Evolutionary conservation across 2,888 invertebrate genomes (phyloP), one percentile per base, ranked within the genome.

Genomic region (Hoplodrina ambigua): DNA sequence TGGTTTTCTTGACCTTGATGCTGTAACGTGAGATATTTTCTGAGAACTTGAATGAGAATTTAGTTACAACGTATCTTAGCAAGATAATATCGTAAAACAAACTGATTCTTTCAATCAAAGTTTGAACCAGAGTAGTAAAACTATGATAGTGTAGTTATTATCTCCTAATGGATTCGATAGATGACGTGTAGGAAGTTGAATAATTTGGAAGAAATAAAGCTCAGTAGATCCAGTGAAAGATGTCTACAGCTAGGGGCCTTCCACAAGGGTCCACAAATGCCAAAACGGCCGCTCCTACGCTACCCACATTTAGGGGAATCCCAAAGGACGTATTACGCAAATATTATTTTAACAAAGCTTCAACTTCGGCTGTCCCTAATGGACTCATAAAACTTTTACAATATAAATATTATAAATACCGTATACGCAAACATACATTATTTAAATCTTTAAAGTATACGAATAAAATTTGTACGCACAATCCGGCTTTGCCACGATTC

Each of bases 351-450:
- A 61, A 62, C 30, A 58, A 59, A 54, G 15, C 44, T 20, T 25
- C 65, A 64, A 54, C 55, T 44, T 15, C 19, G 5, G 13, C 19
- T 59, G 65, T 10, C 49, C 52, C 30, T 69, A 60, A 75, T 75
- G 75, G 54, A 52, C 46, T 55, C 17, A 60, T 62, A 59, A 68
- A 80, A 75, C 80, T 76, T 76, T 75, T 52, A 80, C 69, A 80
- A 75, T 55, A 62, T 46, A 69, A 69, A 69, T 50, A 65, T 60
- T 49, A 61, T 75, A 61, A 76, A 79, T 55, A 65, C 33, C 52
- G 33, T 41, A 65, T 68, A 78, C 64, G 50, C 58, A 81, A 70
- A 72, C 63, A 55, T 55, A 78, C 58, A 65, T 82, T 73, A 69
- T 69, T 79, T 73, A 80, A 67, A 78, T 71, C 37, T 66, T 19